Percentiles rank a stretch among this genome's conserved stretches.
These are phyloP conservation scores for Nyctibius grandis DNA, from an alignment of 2,797 vertebrate genomes.

Conservation along the genomic window DNA sequence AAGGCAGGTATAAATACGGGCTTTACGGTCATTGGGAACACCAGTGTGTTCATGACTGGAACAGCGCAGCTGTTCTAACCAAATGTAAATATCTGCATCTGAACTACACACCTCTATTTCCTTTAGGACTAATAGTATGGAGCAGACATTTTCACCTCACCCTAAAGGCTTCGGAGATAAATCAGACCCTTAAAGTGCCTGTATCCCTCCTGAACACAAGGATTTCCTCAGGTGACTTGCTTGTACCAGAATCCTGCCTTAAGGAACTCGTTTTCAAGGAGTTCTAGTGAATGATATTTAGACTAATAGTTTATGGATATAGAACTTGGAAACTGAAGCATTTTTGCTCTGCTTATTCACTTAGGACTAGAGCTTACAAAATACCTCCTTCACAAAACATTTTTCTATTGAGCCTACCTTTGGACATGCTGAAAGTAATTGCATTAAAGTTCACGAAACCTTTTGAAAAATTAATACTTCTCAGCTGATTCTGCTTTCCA, in stretches of 20 bases:
- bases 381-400: background rate
- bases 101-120: background rate
- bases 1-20: background rate
- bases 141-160: background rate
- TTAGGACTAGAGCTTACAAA: background rate
- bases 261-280: background rate
- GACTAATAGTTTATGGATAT: background rate
- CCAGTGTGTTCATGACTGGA: rapidly evolving
- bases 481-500: background rate
- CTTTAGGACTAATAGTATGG: background rate
- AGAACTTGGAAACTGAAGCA: background rate
- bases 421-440: background rate
- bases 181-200: background rate
- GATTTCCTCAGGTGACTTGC: background rate
- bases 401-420: background rate
- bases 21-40: background rate
- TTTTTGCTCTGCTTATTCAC: background rate
- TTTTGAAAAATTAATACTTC: background rate
- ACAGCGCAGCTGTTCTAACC: background rate
- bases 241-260: background rate
- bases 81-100: background rate
- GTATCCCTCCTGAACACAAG: background rate
- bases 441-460: background rate
- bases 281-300: background rate
- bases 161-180: background rate